Conservation (phyloP, 2,797 vertebrate genomes). For the Myiothlypis chrysogaster region DNA sequence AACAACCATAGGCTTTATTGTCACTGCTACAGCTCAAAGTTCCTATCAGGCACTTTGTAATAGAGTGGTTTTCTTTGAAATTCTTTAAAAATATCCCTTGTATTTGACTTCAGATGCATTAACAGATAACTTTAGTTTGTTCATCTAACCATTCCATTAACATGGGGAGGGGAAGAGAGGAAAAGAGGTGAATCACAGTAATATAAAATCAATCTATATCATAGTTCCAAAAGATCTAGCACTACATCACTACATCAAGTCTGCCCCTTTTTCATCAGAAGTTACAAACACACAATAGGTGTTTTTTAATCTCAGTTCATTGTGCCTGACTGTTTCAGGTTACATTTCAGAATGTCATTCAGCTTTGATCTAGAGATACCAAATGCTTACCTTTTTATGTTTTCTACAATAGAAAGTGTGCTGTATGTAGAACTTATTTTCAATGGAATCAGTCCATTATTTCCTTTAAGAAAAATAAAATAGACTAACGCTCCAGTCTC, state of each 20-base stretch:
- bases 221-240: background rate
- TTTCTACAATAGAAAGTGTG: background rate
- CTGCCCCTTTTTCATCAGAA: background rate
- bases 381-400: background rate
- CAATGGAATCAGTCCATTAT: background rate
- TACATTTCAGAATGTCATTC: background rate
- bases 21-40: background rate
- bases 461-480: background rate
- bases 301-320: background rate
- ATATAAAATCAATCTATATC: background rate
- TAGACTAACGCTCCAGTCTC: background rate
- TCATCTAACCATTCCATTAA: background rate
- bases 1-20: background rate
- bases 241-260: background rate
- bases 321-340: background rate
- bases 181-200: background rate
- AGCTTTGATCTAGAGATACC: background rate
- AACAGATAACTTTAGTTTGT: background rate
- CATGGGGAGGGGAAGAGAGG: background rate
- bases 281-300: background rate
- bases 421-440: background rate
- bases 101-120: background rate
- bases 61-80: background rate
- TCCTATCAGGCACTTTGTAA: background rate
- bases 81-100: background rate